Evolutionary conservation across 2,113 vertebrate genomes (phyloP), one percentile per base, ranked within the genome.

Genomic region (Pollimyrus isidori): DNA sequence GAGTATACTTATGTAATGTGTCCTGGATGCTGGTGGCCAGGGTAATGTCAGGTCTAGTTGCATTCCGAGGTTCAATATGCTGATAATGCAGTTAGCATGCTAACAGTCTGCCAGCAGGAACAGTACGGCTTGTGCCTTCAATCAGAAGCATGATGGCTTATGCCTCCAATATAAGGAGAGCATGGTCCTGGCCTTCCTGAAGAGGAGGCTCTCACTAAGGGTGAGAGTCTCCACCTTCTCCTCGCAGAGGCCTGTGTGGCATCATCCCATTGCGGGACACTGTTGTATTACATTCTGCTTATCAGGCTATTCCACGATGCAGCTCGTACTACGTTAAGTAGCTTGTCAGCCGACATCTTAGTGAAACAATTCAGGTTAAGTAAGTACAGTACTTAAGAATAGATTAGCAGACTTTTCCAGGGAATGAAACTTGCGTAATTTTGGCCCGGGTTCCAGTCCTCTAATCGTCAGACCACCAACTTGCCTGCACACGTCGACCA

Each of bases 1-100:
- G 50, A 90, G 52, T 86, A 9, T 90, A 46, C 87, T 92, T 90
- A 89, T 91, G 69, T 86, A 73, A 92, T 88, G 9, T 69, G 52
- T 56, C 84, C 85, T 76, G 73, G n/a, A 80, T 39, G 9, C n/a
- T 10, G 46, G 23, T 23, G 26, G 49, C 30, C 56, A 23, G 46
- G 62, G 19, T 30, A 45, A 80, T 90, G 62, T 86, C 7, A n/a
- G 69, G 65, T 7, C 2, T 62, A 52, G 50, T 87, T 2, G 69
- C 39, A 88, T 84, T 82, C 13, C 42, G 4, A 21, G 45, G 5
- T 46, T n/a, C 42, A 9, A 42, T 45, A 65, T 56, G 17, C 19
- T 26, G 13, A 35, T 86, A 86, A 86, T 35, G 56, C 48, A 50
- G 83, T 89, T 87, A 89, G 58, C 11, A 73, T 87, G 89, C 87